These are phyloP conservation scores for Thinocorus orbignyianus DNA, from an alignment of 2,113 vertebrate genomes.

Conservation along the genomic window DNA sequence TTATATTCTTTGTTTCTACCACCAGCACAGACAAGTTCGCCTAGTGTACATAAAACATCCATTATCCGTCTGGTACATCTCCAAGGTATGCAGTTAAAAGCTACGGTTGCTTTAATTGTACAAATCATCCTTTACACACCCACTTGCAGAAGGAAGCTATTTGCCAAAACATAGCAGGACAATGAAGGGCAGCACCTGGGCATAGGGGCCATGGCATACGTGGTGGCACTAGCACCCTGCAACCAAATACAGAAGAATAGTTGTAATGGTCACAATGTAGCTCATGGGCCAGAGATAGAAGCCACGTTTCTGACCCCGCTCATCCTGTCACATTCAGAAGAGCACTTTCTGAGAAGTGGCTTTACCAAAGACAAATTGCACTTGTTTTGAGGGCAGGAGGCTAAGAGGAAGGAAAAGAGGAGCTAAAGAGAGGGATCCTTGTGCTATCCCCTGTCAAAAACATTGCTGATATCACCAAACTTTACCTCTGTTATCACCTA, in stretches of 20 bases:
- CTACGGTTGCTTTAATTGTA: not conserved
- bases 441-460: not conserved
- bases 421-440: not conserved
- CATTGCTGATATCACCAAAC: not conserved
- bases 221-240: not conserved
- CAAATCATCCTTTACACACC: not conserved
- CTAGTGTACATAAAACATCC: not conserved
- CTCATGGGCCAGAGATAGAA: not conserved
- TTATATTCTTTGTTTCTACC: not conserved
- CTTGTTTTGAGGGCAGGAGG: not conserved
- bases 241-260: accelerated
- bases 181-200: not conserved
- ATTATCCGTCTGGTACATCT: not conserved
- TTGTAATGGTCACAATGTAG: not conserved
- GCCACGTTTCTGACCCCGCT: not conserved
- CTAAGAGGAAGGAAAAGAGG: not conserved
- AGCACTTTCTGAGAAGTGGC: not conserved
- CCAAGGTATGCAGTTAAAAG: not conserved
- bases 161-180: not conserved
- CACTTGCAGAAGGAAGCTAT: not conserved
- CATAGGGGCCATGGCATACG: accelerated
- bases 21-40: not conserved
- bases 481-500: not conserved
- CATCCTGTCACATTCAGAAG: not conserved
- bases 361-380: not conserved